Evolutionary conservation across 2,797 vertebrate genomes (phyloP).

Genomic region (Trachurus trachurus): DNA sequence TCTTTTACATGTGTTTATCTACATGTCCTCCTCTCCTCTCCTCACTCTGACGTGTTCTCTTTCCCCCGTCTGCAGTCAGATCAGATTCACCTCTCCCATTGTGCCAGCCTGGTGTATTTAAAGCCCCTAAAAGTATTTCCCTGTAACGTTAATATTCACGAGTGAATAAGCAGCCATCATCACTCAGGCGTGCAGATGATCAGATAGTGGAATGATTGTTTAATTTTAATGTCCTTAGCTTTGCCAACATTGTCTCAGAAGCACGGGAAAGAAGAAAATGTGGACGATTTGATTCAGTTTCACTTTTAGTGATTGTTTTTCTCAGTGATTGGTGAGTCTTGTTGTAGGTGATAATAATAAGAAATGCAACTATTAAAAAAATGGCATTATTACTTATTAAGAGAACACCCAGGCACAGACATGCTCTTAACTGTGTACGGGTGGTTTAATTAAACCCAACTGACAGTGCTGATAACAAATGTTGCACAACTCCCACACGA

Average conservation of each 20-base stretch:
- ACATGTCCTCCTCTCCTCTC: neutral
- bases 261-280: neutral
- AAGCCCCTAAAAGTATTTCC: neutral
- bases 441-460: neutral
- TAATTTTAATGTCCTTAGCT: neutral
- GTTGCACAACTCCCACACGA: too few species aligned
- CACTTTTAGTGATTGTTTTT: neutral
- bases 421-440: neutral
- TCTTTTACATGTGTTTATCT: neutral
- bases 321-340: neutral
- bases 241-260: neutral
- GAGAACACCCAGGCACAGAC: too few species aligned
- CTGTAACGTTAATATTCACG: neutral
- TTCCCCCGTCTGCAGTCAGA: neutral
- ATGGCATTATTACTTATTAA: too few species aligned
- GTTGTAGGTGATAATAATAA: neutral
- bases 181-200: neutral
- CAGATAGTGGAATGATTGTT: neutral
- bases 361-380: too few species aligned
- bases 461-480: neutral
- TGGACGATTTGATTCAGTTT: neutral
- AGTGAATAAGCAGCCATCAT: neutral
- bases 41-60: neutral
- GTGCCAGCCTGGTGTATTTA: neutral
- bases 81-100: neutral